Evolutionary conservation across 2,888 invertebrate species (phyloP).

Genomic region (Sminthurinus aureus): DNA sequence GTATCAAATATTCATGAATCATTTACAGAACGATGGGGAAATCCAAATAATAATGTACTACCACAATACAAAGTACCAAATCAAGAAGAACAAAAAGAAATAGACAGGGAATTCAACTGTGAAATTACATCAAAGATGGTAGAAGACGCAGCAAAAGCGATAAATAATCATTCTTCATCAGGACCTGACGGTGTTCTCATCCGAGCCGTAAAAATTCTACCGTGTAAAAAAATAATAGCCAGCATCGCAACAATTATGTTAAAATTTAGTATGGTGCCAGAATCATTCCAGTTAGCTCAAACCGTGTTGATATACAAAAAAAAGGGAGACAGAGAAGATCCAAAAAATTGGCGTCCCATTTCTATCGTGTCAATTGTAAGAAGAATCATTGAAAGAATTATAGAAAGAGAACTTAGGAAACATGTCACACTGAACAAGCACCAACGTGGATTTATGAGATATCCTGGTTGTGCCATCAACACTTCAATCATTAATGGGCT

Average conservation of each 20-base stretch:
- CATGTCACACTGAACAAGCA: not conserved
- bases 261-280: not conserved
- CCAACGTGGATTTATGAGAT: constrained; percentile 14
- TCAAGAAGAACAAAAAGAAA: not conserved
- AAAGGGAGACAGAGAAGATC: not conserved
- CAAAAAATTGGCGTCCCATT: not conserved
- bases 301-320: constrained; percentile 13
- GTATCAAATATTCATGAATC: not conserved
- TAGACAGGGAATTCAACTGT: not conserved
- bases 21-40: not conserved
- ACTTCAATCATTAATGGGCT: not conserved
- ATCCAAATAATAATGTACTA: not conserved
- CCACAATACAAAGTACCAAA: not conserved
- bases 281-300: not conserved
- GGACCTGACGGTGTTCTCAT: not conserved
- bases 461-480: constrained; percentile 16
- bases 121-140: not conserved
- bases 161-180: not conserved
- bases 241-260: not conserved
- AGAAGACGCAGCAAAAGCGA: not conserved
- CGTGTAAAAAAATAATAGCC: not conserved
- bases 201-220: not conserved
- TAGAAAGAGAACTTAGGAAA: not conserved
- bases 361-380: constrained; percentile 13
- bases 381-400: not conserved